Evolutionary conservation across 2,888 invertebrate species (phyloP).

Genomic region (Deroplatys truncata): DNA sequence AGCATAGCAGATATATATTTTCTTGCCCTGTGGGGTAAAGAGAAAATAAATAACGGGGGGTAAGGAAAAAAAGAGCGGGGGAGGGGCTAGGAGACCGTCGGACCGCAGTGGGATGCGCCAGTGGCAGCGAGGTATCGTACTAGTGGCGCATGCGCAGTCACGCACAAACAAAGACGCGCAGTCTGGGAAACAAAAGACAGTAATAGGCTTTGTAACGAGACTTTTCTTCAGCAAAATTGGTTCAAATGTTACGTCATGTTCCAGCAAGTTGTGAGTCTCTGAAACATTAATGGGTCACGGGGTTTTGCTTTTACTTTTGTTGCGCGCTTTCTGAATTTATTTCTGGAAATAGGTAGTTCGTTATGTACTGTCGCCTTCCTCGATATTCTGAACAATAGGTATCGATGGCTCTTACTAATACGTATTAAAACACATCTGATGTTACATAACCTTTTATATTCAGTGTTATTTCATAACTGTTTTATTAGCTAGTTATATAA

Average conservation of each 20-base stretch:
- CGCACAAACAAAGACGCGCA: neutral
- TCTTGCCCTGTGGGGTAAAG: slow-evolving; percentile 24
- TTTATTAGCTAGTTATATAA: too few species aligned
- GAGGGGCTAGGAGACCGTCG: neutral
- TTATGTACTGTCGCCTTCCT: too few species aligned
- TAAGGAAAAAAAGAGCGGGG: neutral
- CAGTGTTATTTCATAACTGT: too few species aligned
- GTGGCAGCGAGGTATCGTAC: neutral
- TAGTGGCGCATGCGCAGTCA: neutral
- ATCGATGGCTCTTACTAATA: too few species aligned
- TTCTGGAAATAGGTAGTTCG: too few species aligned
- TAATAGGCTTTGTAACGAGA: neutral
- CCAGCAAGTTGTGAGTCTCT: neutral
- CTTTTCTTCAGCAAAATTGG: neutral
- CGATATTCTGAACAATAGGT: too few species aligned
- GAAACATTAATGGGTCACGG: too few species aligned
- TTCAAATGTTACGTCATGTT: neutral
- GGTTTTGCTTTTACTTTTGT: too few species aligned
- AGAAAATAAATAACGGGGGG: slow-evolving; percentile 18
- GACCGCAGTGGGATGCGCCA: neutral
- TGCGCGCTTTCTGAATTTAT: too few species aligned
- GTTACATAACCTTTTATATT: too few species aligned
- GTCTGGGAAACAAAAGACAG: neutral
- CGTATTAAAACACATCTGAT: too few species aligned
- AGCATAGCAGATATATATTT: slow-evolving; percentile 30